Evolutionary conservation across 2,888 invertebrate species (phyloP).

Genomic region (Athetis lepigone): DNA sequence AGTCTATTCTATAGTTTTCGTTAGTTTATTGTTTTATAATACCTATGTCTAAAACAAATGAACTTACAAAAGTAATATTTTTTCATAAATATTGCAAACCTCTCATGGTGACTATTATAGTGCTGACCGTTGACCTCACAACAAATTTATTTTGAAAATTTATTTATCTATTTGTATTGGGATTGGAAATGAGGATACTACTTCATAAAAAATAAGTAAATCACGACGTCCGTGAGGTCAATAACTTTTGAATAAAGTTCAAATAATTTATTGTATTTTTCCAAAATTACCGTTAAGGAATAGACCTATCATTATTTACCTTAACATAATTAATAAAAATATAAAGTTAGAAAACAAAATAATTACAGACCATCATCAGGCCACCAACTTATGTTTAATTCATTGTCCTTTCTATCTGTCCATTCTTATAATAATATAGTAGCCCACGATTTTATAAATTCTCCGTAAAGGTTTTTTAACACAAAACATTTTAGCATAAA

Average conservation of each 20-base stretch:
- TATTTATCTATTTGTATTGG: too few relatives aligned
- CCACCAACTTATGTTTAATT: background rate
- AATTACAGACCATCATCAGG: background rate
- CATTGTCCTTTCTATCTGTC: background rate
- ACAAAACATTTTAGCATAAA: conserved; percentile 16
- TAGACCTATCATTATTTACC: conserved; percentile 11
- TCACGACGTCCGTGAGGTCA: background rate
- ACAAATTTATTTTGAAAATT: too few relatives aligned
- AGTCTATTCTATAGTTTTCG: too few relatives aligned
- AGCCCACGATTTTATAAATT: background rate
- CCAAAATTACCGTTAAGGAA: conserved; percentile 11
- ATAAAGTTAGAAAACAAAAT: background rate
- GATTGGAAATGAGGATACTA: background rate
- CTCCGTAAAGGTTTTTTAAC: conserved; percentile 6
- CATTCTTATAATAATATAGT: background rate
- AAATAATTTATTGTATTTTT: background rate
- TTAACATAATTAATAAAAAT: background rate
- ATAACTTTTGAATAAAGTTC: background rate
- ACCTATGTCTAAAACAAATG: too few relatives aligned
- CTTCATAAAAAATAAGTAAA: background rate
- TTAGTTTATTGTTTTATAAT: too few relatives aligned
- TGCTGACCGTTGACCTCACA: background rate
- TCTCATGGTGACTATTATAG: too few relatives aligned
- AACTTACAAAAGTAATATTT: too few relatives aligned
- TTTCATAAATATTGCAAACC: too few relatives aligned